Base-by-base conservation (phyloP, 2,113 vertebrate species). In the Chitala chitala region DNA sequence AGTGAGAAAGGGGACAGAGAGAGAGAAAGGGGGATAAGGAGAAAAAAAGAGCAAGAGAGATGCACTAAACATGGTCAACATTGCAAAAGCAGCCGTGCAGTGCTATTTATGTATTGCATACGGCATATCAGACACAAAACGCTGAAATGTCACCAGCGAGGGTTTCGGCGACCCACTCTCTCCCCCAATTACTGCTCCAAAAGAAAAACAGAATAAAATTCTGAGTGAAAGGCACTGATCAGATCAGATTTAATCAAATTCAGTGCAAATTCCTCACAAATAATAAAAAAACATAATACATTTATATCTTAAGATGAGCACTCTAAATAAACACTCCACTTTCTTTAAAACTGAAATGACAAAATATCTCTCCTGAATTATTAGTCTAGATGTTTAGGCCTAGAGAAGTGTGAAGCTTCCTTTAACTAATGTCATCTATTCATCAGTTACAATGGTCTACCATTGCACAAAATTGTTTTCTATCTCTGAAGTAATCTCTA, bases 401-500 rank as follows among this genome's bases (percentile, higher is more conserved):
- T 8, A 46, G 22, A 36, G 17, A 8, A 29, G 36, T 42, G 63
- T 31, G 22, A 68, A 75, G 63, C 63, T 68, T 64, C 54, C 73
- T 74, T 75, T 75, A 75, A 56, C 36, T 69, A 69, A 68, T 56
- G 56, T 26, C 20, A 26, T 46, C 63, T 50, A 66, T 75, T 75
- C 69, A 75, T 69, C 73, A 69, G 73, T 44, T 46, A 54, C 73
- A 54, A 24, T 20, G 51, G 36, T 58, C 73, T 20, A 22, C 50
- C 31, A 75, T 20, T 42, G 63, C 64, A 75, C 63, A 68, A 51
- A 75, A 75, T 68, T 68, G 73, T 75, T 75, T 75, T 75, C 64
- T 64, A 75, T 75, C 63, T 75, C 69, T 75, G 51, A 69, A 75
- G 73, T 53, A 68, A 68, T 66, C 73, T 68, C 56, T 50, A 56